Evolutionary conservation across 1,140 invertebrate species (phyloP).

Genomic region (Phymorhynchus buccinoides): DNA sequence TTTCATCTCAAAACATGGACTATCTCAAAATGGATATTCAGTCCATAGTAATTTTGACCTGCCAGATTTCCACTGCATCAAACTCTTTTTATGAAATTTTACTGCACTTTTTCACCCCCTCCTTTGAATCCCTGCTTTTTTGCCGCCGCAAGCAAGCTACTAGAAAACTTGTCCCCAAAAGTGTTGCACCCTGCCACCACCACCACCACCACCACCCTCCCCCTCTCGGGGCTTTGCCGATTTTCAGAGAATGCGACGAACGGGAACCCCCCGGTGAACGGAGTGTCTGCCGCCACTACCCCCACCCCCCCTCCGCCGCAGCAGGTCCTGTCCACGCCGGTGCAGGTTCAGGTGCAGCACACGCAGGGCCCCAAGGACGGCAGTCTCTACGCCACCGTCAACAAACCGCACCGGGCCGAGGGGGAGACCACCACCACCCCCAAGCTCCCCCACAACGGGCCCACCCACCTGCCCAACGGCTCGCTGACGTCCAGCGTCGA

Average conservation of each 20-base stretch:
- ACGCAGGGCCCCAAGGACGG: slow-evolving; percentile 89
- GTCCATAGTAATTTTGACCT: no score
- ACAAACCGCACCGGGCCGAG: slow-evolving; percentile 52
- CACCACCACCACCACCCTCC: slow-evolving; percentile 36
- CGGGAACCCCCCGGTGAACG: slow-evolving; percentile 30
- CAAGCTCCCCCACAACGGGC: slow-evolving; percentile 51
- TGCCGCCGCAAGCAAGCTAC: not conserved
- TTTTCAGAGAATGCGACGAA: slow-evolving; percentile 27
- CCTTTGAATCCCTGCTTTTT: not conserved
- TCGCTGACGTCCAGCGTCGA: slow-evolving; percentile 62
- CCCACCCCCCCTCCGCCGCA: no score
- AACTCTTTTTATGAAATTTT: no score
- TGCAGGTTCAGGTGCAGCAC: slow-evolving; percentile 71
- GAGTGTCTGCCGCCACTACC: slow-evolving; percentile 38
- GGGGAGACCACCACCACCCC: not conserved
- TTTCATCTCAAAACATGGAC: no score
- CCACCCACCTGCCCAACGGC: slow-evolving; percentile 53
- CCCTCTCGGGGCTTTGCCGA: slow-evolving; percentile 20
- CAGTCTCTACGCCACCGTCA: slow-evolving; percentile 85
- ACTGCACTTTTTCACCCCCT: not conserved
- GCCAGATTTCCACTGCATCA: no score
- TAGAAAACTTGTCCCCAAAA: no score
- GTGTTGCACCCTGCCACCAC: slow-evolving; percentile 33
- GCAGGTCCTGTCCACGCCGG: slow-evolving; percentile 35
- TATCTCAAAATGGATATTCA: no score